Conservation (phyloP, 2,888 invertebrate species). For the Beris morrisii region DNA sequence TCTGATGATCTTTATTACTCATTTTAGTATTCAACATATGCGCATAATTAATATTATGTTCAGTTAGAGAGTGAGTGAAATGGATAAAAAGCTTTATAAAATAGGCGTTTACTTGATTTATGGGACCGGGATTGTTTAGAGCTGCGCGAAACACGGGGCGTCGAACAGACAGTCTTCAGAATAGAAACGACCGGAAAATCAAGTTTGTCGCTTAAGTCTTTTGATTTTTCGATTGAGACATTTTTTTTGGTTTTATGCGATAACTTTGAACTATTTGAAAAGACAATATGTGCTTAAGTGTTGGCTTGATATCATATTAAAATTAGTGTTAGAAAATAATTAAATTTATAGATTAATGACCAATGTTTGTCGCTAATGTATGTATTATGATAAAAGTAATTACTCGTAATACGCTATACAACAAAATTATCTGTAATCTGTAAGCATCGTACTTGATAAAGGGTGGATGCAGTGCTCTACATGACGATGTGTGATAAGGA, state of each 20-base stretch:
- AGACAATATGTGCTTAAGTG: neutral
- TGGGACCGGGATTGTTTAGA: slow-evolving; percentile 1
- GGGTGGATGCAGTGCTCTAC: too few species aligned
- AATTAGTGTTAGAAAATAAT: neutral
- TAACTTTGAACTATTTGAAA: slow-evolving; percentile 1
- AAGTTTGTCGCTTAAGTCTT: slow-evolving; percentile 24
- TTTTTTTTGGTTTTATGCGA: slow-evolving; percentile 5
- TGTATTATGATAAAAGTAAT: too few species aligned
- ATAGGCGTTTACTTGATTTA: slow-evolving; percentile 10
- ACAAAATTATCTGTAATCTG: too few species aligned
- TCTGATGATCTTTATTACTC: slow-evolving; percentile 21
- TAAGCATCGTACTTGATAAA: too few species aligned
- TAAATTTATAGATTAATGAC: too few species aligned
- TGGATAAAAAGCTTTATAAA: neutral
- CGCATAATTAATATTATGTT: slow-evolving; percentile 4
- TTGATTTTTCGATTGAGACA: slow-evolving; percentile 15
- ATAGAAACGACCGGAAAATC: neutral
- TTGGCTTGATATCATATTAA: neutral
- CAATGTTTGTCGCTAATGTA: too few species aligned
- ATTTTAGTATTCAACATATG: slow-evolving; percentile 8
- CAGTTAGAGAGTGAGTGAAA: too few species aligned
- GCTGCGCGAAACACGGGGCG: too few species aligned
- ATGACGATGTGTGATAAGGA: too few species aligned
- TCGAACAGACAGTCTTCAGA: too few species aligned
- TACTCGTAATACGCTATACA: too few species aligned